Base-by-base conservation (phyloP, 2,113 vertebrate species). In the Lasiurus cinereus region DNA sequence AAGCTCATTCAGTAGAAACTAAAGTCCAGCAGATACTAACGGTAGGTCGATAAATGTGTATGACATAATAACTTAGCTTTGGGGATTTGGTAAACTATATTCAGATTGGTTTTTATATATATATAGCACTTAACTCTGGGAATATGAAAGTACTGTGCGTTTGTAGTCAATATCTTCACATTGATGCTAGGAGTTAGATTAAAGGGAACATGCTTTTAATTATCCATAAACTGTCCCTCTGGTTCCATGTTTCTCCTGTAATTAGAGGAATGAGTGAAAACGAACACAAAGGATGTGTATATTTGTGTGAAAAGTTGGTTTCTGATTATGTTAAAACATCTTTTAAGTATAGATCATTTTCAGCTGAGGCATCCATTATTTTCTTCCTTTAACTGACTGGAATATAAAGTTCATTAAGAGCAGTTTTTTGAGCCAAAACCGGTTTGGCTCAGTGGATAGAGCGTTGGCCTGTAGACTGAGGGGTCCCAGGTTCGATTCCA, bases 21-120 rank as follows among this genome's bases (percentile, higher is more conserved):
- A 98, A 95, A 97, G 72, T 97, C 90, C 96, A 98, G 95, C 95
- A 92, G 0, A 97, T 98, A 72, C 7, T 99, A 88, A 97, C 0
- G 97, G 98, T 98, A 98, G n/a, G 78, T 73, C 86, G 87, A 80
- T n/a, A 77, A 67, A 56, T 52, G 56, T 3, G 5, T n/a, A 18
- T 15, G 80, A 22, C 7, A 74, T 27, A 66, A 0, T 74, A 22
- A 43, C 43, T 48, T 80, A 50, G 50, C 15, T 78, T 29, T 31
- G 16, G 27, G 24, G 14, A 11, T 31, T 85, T 69, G 43, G 24
- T 64, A 0, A 19, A 27, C 21, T 46, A 0, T 43, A 7, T 39
- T 52, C 59, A 74, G 33, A 39, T 76, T n/a, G 69, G 89, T 48
- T 7, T 92, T 73, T 92, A n/a, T n/a, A n/a, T 50, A 39, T 39